phyloP scores from a whole-genome alignment of 2,113 vertebrate genomes.

The Pandion haliaetus region DNA sequence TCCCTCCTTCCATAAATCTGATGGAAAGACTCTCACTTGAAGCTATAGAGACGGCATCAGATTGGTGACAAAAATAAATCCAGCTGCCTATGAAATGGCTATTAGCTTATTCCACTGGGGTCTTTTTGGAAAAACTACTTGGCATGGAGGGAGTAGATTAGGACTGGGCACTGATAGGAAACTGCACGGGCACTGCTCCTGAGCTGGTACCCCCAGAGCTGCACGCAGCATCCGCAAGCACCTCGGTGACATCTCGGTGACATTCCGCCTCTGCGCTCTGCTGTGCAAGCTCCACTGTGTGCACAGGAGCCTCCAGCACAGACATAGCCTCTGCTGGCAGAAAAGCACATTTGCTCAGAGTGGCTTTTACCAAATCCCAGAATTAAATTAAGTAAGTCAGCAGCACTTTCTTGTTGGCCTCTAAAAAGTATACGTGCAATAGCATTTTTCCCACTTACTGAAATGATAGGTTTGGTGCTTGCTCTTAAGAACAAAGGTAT shows the following conservation, averaged over 20 bases:
- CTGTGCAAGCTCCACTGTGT: background rate
- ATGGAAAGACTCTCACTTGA: background rate
- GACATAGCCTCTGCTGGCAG: background rate
- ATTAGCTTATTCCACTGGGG: background rate
- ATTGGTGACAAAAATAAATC: background rate
- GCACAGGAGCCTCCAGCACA: background rate
- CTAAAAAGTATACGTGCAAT: rapidly evolving
- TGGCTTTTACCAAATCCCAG: background rate
- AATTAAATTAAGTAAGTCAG: background rate
- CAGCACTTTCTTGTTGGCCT: background rate
- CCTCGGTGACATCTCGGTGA: background rate
- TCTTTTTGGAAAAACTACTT: background rate
- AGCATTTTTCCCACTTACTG: background rate
- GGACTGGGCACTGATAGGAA: background rate
- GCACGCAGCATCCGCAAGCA: rapidly evolving
- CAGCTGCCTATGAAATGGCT: background rate
- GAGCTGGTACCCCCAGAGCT: background rate
- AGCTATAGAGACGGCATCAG: background rate
- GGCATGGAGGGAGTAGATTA: background rate
- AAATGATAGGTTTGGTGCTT: background rate
- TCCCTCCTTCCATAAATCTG: background rate
- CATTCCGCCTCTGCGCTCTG: rapidly evolving
- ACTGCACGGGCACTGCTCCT: too few relatives aligned
- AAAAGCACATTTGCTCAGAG: background rate
- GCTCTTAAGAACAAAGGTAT: background rate